Base-by-base conservation (phyloP, 92 coral and sea anemone species). In the Epizoanthus scotinus region DNA sequence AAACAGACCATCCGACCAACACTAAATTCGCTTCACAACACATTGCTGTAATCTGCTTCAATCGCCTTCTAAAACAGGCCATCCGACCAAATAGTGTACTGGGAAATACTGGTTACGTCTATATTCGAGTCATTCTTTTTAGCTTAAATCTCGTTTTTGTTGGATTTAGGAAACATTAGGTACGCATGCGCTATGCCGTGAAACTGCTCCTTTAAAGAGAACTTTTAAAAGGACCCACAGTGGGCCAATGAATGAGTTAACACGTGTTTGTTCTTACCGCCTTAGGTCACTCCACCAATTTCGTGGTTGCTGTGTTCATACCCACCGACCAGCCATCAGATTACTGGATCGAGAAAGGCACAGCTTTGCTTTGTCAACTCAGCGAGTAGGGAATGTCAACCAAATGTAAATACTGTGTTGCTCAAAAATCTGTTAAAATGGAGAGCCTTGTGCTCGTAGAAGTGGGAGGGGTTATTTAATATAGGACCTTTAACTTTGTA, bases 271-370 rank as follows among this genome's bases (percentile, higher is more conserved):
- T 13, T 53, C 31, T 63, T 79, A 15, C 40, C 15, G 78, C 77
- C 64, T 69, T 71, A 96, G 99, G 99, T 73, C 99, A 96, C 83
- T 96, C 99, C 20, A 96, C 99, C 17, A 96, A 96, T 84, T 96
- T 96, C 77, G 99, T 96, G 36, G 97, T 96, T 9, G 98, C 99
- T 40, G 99, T 93, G 18, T 90, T 91, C 59, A 83, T 96, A 3
- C 99, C 99, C 8, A 93, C 99, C 5, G 91, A 89, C 79, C 70
- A 70, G 34, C 84, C 96, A 15, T 95, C 94, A 9, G 92, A 92
- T 49, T 96, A 88, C 91, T 96, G 99, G 99, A 93, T 96, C 36
- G 99, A 94, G 36, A 96, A 96, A 64, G 99, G 99, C 24, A 96
- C 94, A 2, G 99, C 99, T 12, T 79, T 96, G 47, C 90, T 96